Evolutionary conservation across 2,888 invertebrate species (phyloP), one percentile per base, ranked within the genome.

Genomic region (Empis stercorea): DNA sequence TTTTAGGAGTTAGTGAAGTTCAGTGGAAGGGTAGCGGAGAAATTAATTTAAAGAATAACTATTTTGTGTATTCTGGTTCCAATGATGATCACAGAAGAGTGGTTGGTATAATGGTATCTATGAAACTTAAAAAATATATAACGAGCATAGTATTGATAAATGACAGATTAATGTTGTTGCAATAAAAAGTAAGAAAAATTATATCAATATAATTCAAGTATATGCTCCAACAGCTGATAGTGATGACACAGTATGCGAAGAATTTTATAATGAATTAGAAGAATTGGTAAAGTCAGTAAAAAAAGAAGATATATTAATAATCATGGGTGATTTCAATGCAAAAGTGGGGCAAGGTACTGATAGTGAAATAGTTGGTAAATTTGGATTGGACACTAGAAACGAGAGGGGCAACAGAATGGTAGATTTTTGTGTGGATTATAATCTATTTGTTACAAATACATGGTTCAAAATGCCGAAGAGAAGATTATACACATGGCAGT

Each of bases 381-480:
- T 10, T 41, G 46, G 46, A 7, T 15, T 41, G 10, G 40, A 41
- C 5, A 3, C 11, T 10, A 40, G 32, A 11, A 46, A 46, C 13
- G 13, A 30, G 4, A 38, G 41, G n/a, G 41, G 32, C 2, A 34
- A 17, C 2, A 30, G 14, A 15, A 16, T 46, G 4, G 16, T 40
- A 2, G 17, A 46, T 11, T 46, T 46, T 14, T 46, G 46, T 13
- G 13, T 30, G 3, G 30, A 46, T 11, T 30, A 46, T 17, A 4
- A 30, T 4, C 2, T 46, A 2, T 14, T 17, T 13, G 23, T 46
- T 10, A 16, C 10, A 6, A 46, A 46, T 15, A 41, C 46, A 1
- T 40, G 14, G 15, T 45, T 46, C 17, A n/a, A 13, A 32, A 41
- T 41, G 30, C 41, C 39, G n/a, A 30, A 30, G 13, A 10, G 46